phyloP scores from a whole-genome alignment of 2,888 invertebrate genomes.

The Ophion ellenae region DNA sequence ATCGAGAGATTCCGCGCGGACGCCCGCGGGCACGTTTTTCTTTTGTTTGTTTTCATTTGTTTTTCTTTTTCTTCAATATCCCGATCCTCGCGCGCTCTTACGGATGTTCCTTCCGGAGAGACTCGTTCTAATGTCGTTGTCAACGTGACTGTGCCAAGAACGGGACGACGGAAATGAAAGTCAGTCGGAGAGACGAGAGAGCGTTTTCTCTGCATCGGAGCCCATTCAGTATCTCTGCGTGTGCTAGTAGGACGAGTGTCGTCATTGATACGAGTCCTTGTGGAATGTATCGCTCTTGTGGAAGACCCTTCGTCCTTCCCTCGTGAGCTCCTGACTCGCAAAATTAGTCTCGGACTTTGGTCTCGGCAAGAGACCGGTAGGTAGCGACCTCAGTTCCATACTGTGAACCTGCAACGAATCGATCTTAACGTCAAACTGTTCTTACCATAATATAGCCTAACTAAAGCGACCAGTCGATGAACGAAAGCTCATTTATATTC shows the following conservation, averaged over 20 bases:
- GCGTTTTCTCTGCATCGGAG: conserved; percentile 65
- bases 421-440: conserved; percentile 42
- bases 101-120: background rate
- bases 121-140: background rate
- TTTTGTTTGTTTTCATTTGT: background rate
- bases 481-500: too few species aligned
- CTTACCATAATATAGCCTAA: background rate
- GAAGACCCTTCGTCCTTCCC: conserved; percentile 85
- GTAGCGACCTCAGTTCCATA: conserved; percentile 88
- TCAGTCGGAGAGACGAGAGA: conserved; percentile 19
- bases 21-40: background rate
- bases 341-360: conserved; percentile 95
- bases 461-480: too few species aligned
- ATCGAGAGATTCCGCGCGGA: background rate
- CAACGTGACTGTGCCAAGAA: background rate
- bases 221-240: conserved; percentile 81
- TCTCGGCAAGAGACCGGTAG: conserved; percentile 88
- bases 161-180: background rate
- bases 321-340: conserved; percentile 86
- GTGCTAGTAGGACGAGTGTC: conserved; percentile 89
- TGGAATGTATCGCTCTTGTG: conserved; percentile 93
- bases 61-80: background rate
- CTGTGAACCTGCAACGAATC: conserved; percentile 86
- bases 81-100: background rate
- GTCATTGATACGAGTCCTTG: conserved; percentile 90